Evolutionary conservation across 1,140 invertebrate species (phyloP).

Genomic region (Macrosteles quadrilineatus): DNA sequence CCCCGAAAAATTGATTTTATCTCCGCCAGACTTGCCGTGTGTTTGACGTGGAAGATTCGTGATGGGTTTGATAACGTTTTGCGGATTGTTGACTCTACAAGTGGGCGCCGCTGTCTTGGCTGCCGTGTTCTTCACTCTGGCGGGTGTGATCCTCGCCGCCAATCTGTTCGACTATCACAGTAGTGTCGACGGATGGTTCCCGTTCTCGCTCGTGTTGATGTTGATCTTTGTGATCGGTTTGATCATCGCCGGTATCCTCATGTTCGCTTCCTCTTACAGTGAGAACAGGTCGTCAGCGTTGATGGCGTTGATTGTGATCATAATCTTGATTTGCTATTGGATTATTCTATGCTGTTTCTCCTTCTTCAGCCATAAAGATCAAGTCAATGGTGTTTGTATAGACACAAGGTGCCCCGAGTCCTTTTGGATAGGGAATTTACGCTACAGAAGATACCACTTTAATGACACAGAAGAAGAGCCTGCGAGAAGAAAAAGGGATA

Average conservation of each 20-base stretch:
- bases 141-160: not conserved
- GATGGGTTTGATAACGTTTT: not conserved
- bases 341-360: constrained; percentile 1
- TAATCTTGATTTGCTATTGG: constrained; percentile 10
- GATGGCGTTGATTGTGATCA: not conserved
- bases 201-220: too few relatives aligned
- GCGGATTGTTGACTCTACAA: constrained; percentile 7
- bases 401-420: not conserved
- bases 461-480: too few relatives aligned
- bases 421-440: not conserved
- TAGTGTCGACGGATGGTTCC: too few relatives aligned
- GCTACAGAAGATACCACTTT: not conserved
- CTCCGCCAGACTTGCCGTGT: too few relatives aligned
- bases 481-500: too few relatives aligned
- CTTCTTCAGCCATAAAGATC: not conserved
- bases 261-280: constrained; percentile 1
- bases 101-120: not conserved
- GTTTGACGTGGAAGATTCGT: too few relatives aligned
- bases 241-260: not conserved
- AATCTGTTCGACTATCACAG: constrained; percentile 8
- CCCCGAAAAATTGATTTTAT: too few relatives aligned
- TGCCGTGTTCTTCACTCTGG: not conserved
- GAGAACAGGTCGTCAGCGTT: not conserved
- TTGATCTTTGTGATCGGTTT: not conserved
- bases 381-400: not conserved